Conservation (phyloP, 64 coral and sea anemone species). For the Pachyseris speciosa region DNA sequence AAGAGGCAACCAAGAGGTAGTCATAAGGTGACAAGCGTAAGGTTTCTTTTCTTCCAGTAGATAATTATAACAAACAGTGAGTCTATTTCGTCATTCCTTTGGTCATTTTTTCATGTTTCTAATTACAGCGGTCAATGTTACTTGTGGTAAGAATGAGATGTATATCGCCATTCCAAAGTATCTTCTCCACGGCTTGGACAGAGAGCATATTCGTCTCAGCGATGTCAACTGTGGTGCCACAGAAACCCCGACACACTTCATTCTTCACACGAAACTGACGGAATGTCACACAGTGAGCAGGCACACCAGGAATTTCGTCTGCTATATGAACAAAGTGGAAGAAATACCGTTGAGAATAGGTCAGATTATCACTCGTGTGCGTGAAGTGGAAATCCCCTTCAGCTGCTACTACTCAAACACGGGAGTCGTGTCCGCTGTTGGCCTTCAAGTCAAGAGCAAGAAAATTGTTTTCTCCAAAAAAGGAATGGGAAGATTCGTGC, state of each 20-base stretch:
- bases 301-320: slow-evolving; percentile 46
- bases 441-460: slow-evolving; percentile 32
- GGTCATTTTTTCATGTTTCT: background rate
- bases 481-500: background rate
- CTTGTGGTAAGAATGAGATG: slow-evolving; percentile 10
- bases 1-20: too few relatives aligned
- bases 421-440: slow-evolving; percentile 49
- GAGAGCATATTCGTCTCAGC: slow-evolving; percentile 53
- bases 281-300: slow-evolving; percentile 32
- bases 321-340: slow-evolving; percentile 64
- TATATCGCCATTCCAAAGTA: background rate
- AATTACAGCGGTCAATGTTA: slow-evolving; percentile 9
- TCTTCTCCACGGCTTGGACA: slow-evolving; percentile 3
- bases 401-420: slow-evolving; percentile 56
- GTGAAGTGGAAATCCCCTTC: slow-evolving; percentile 72
- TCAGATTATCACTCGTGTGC: slow-evolving; percentile 51
- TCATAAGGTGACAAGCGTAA: too few relatives aligned
- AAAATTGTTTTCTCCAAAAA: slow-evolving; percentile 37
- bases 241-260: slow-evolving; percentile 38
- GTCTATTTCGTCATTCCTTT: too few relatives aligned
- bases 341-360: slow-evolving; percentile 13
- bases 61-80: too few relatives aligned
- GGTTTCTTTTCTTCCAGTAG: too few relatives aligned
- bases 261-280: slow-evolving; percentile 51
- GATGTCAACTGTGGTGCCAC: slow-evolving; percentile 46